Evolutionary conservation across 2,888 invertebrate genomes (phyloP), one percentile per base, ranked within the genome.

Genomic region (Bruchidius siliquastri): DNA sequence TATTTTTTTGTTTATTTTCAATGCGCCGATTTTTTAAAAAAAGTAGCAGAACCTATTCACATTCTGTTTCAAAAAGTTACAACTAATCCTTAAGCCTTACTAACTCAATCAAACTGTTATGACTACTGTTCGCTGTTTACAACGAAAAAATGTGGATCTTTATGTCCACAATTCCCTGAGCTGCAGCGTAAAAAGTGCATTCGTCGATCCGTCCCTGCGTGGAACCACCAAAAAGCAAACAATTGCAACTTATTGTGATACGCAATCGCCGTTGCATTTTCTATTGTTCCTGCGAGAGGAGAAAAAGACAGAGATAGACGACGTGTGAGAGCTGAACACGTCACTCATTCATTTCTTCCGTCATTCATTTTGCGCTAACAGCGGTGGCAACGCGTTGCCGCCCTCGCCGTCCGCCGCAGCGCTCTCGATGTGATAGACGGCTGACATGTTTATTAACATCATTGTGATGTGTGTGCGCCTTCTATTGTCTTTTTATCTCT

Each of bases 391-490:
- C 3, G 49, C 18, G 49, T 13, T 3, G 1, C 18, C 10, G 6
- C 49, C 1, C 49, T 49, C 18, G 49, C 10, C 13, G 49, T 18
- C 3, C 30, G 30, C 30, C 30, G 30, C 30, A 67, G 68, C n/a
- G 68, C n/a, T 67, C 68, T 21, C 68, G 21, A 22, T 68, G 74
- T 78, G 78, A 78, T 76, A 75, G 77, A 78, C 77, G 77, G 75
- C 78, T 77, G 78, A 78, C 78, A 78, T 76, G 76, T 78, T 78
- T 78, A 78, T 78, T 76, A 77, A 76, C 78, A 76, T 76, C 76
- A 77, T 78, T 77, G 78, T 76, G 77, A 77, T 76, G 76, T 72
- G 69, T 49, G 49, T 49, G 49, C 49, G 49, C 49, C 71, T 72
- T 73, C 72, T 75, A 78, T 78, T 78, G 77, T 77, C 77, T 77